A percentile compares a stretch with the other conserved stretches of the same genome.
Evolutionary conservation across 2,888 invertebrate species (phyloP).

Genomic region (Mythimna ferrago): DNA sequence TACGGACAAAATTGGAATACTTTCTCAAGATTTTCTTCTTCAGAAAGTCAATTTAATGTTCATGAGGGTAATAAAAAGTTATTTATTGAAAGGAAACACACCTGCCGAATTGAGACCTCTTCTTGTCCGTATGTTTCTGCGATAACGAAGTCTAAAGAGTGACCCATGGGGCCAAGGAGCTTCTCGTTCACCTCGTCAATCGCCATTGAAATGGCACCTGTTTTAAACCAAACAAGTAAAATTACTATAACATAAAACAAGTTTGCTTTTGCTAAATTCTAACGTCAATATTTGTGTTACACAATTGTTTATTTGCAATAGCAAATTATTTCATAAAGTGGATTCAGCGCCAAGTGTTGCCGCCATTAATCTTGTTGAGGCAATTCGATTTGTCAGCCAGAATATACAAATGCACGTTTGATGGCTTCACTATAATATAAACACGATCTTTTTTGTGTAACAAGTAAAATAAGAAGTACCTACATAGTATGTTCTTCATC

Average conservation of each 20-base stretch:
- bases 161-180: conserved; percentile 92
- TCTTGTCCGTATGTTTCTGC: conserved; percentile 98
- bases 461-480: conserved; percentile 5
- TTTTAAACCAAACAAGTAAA: conserved; percentile 50
- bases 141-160: conserved; percentile 94
- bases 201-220: conserved; percentile 97
- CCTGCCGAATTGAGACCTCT: conserved; percentile 94
- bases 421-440: conserved; percentile 39
- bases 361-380: conserved; percentile 71
- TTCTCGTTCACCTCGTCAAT: conserved; percentile 95
- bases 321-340: conserved; percentile 64
- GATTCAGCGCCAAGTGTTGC: conserved; percentile 70
- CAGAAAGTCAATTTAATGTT: conserved; percentile 46
- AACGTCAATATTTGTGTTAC: conserved; percentile 43
- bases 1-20: conserved; percentile 67
- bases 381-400: conserved; percentile 68
- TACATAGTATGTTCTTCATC: conserved; percentile 14
- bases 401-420: conserved; percentile 65
- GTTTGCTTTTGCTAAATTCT: conserved; percentile 18
- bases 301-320: conserved; percentile 50
- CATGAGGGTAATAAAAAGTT: conserved; percentile 47
- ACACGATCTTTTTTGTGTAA: conserved; percentile 22
- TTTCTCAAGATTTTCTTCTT: conserved; percentile 63
- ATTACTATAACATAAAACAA: conserved; percentile 8
- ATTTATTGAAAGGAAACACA: conserved; percentile 66